Evolutionary conservation across 2,888 invertebrate genomes (phyloP), one percentile per base, ranked within the genome.

Genomic region (Drymonia ruficornis): DNA sequence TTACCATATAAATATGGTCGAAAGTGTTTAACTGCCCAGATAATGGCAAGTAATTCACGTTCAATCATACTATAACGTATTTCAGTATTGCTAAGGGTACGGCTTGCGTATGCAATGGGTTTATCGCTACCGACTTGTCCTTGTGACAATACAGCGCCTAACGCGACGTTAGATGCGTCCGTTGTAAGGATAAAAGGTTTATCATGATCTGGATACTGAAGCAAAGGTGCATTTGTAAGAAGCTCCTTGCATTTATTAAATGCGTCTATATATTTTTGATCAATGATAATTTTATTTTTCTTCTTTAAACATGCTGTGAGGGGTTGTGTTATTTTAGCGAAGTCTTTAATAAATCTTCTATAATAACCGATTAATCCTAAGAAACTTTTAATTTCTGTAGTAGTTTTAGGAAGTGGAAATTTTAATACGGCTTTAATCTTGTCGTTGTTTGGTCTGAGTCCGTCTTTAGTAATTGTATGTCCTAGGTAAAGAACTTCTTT

Each of bases 291-390:
- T 49, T 64, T 59, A 5, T 29, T 34, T 7, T 23, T 31, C 23
- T 56, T 49, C 11, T 56, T 42, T 18, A 49, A 8, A 31, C 44
- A 43, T 15, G n/a, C 1, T 7, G 53, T 53, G 4, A 52, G n/a
- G 0, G 45, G 49, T 49, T 38, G 34, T 2, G 79, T 72, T n/a
- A 76, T 64, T 51, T 68, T 64, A 0, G 75, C 59, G 45, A 74
- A 82, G 13, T 74, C 53, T 52, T 59, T 45, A 8, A 84, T 51
- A 50, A 85, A 86, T 52, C 73, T 72, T n/a, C 81, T 34, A 40
- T 85, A 84, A 52, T 83, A 83, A 2, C 83, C 78, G 3, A 74
- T 40, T 31, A 86, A 43, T 11, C 83, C 83, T 23, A 83, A 42
- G 53, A 85, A 86, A n/a, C 56, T 49, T 68, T 74, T 71, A 0